Percentiles rank a stretch among this genome's conserved stretches.
Evolutionary conservation across 2,797 vertebrate species (phyloP).

Genomic region (Ficedula albicollis): DNA sequence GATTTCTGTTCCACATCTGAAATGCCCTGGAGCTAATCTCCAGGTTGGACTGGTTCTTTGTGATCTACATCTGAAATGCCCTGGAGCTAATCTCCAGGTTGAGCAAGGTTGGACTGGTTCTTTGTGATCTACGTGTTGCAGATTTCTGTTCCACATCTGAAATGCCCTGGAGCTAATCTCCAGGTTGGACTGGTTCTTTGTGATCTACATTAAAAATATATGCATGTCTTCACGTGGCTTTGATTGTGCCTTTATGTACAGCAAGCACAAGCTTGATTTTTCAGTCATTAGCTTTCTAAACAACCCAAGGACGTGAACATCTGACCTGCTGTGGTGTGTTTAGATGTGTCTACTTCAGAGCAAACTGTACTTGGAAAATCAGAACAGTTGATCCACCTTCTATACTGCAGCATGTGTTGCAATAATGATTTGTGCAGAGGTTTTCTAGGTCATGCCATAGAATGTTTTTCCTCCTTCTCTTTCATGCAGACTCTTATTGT

Average conservation of each 20-base stretch:
- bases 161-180: background rate
- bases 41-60: background rate
- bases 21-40: background rate
- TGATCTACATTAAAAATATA: background rate
- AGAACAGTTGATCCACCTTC: background rate
- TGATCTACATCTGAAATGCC: background rate
- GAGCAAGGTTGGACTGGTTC: too few species aligned
- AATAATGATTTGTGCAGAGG: background rate
- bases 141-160: background rate
- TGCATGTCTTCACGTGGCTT: fast-evolving
- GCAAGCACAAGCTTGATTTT: background rate
- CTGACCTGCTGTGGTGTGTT: background rate
- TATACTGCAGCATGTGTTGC: background rate
- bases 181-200: background rate
- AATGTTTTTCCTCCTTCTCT: background rate
- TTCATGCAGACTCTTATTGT: background rate
- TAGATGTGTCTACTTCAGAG: background rate
- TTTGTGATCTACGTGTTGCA: background rate
- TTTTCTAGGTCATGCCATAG: background rate
- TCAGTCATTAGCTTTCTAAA: background rate
- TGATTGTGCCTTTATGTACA: background rate
- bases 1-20: background rate
- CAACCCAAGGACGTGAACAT: background rate
- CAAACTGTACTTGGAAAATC: background rate
- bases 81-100: background rate